Evolutionary conservation across 2,888 invertebrate genomes (phyloP).

Genomic region (Drosophila trichaetosa): DNA sequence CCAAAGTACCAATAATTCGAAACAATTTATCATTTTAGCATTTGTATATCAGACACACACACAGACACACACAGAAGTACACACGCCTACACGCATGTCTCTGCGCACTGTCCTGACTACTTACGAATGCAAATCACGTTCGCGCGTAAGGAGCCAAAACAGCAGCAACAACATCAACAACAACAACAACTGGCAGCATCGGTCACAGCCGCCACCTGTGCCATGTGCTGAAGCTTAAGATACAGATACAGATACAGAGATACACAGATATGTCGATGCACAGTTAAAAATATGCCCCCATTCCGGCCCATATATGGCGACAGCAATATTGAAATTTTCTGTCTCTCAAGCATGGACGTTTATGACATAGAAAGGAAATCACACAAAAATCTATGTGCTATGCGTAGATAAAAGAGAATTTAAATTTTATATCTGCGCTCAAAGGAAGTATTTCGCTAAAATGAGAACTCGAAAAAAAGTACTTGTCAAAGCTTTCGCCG

Average conservation of each 20-base stretch:
- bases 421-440: conserved; percentile 57
- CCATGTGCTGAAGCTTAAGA: conserved; percentile 46
- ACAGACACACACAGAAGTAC: conserved; percentile 30
- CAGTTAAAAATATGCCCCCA: conserved; percentile 32
- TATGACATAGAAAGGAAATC: conserved; percentile 48
- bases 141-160: conserved; percentile 66
- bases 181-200: conserved; percentile 29
- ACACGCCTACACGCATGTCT: conserved; percentile 13
- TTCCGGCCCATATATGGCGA: conserved; percentile 23
- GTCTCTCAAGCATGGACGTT: conserved; percentile 28
- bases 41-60: conserved; percentile 63
- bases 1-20: conserved; percentile 79
- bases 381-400: conserved; percentile 32
- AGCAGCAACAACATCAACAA: conserved; percentile 37
- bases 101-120: conserved; percentile 41
- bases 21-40: conserved; percentile 81
- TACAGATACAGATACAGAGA: conserved; percentile 46
- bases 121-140: conserved; percentile 79
- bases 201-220: conserved; percentile 64
- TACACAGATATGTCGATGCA: conserved; percentile 36
- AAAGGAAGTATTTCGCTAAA: conserved; percentile 55
- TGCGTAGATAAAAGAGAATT: conserved; percentile 55
- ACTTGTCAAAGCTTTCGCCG: conserved; percentile 55
- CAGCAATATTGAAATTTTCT: conserved; percentile 65
- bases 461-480: conserved; percentile 29